Conservation (phyloP, 35 echinoderm and acorn worm species). For the Ptychodera flava region DNA sequence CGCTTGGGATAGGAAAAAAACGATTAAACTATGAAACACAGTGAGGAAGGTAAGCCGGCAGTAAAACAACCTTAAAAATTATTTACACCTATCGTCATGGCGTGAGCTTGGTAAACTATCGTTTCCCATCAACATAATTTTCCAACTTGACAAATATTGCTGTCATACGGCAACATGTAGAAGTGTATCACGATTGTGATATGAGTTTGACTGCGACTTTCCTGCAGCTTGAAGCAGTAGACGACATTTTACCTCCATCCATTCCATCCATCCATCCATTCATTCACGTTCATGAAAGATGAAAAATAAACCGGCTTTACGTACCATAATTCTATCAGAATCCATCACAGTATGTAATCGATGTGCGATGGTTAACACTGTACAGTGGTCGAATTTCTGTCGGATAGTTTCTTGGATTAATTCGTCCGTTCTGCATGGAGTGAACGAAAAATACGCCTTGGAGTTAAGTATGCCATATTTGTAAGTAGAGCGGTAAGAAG, state of each 20-base stretch:
- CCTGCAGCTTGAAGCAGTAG: neutral
- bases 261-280: neutral
- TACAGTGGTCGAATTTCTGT: conserved; percentile 70
- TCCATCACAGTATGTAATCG: conserved; percentile 86
- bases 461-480: too few relatives aligned
- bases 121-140: too few relatives aligned
- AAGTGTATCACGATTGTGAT: neutral
- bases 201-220: too few relatives aligned
- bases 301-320: neutral
- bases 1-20: neutral
- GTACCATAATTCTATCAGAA: conserved; percentile 76
- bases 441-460: too few relatives aligned
- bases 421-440: conserved; percentile 48
- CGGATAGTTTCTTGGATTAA: conserved; percentile 79
- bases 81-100: too few relatives aligned
- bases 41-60: too few relatives aligned
- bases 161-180: neutral
- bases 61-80: too few relatives aligned
- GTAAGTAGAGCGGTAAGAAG: neutral
- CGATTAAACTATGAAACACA: neutral
- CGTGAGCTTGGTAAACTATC: too few relatives aligned
- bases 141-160: neutral
- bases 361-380: conserved; percentile 81
- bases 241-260: neutral
- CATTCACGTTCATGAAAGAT: neutral